These are phyloP conservation scores for Lucilia cuprina DNA, from an alignment of 1,140 invertebrate genomes.

Conservation along the genomic window DNA sequence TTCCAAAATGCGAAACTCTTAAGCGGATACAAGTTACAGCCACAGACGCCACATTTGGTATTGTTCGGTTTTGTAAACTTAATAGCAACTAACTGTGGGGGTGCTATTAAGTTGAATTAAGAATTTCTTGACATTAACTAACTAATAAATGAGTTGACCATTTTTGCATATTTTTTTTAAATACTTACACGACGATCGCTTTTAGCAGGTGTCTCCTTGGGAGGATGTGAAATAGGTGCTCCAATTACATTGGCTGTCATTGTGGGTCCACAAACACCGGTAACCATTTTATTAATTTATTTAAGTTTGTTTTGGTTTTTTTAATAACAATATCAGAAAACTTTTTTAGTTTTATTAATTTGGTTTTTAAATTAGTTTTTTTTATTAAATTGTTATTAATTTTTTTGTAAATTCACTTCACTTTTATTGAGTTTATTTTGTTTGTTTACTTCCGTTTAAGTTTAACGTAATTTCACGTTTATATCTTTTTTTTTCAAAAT, in stretches of 20 bases:
- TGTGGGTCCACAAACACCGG: constrained; percentile 53
- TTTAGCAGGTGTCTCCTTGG: constrained; percentile 56
- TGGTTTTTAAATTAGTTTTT: neutral
- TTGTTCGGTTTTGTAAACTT: neutral
- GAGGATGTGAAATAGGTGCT: constrained; percentile 50
- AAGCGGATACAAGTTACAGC: neutral
- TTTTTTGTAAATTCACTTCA: neutral
- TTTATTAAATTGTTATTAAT: constrained; percentile 1
- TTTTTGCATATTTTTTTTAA: neutral
- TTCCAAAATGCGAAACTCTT: neutral
- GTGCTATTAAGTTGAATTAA: neutral
- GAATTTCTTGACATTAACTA: neutral
- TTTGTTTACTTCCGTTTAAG: constrained; percentile 25
- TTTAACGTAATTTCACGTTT: constrained; percentile 5
- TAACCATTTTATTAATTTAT: constrained; percentile 55
- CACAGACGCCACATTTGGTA: neutral
- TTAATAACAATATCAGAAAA: neutral
- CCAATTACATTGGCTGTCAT: constrained; percentile 57
- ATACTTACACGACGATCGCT: constrained; percentile 62
- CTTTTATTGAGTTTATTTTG: neutral
- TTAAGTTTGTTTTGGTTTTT: constrained; percentile 28
- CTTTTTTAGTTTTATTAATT: constrained; percentile 9
- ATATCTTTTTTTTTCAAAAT: neutral
- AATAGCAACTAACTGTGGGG: neutral
- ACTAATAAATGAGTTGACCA: neutral